Evolutionary conservation across 2,113 vertebrate genomes (phyloP), one percentile per base, ranked within the genome.

Genomic region (Herpetotheres cachinnans): DNA sequence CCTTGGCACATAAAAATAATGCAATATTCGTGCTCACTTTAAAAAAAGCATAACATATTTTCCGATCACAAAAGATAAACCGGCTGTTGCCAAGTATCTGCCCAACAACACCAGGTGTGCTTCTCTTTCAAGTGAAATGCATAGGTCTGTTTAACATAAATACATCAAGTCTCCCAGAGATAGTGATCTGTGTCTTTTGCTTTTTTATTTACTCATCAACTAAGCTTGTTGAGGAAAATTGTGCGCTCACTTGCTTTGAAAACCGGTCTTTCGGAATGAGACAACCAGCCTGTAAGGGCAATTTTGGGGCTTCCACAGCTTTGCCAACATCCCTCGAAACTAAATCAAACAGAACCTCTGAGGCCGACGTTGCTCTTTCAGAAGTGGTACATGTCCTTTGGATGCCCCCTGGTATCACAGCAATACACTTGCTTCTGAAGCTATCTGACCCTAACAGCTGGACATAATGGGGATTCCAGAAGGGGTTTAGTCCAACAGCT

Each of bases 361-460:
- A 82, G 76, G 61, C 26, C 42, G 16, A 8, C 2, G 10, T 5
- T 84, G 83, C 47, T 92, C 65, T 73, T 74, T 77, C 82, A 42
- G 80, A 71, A 94, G 58, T 6, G 58, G 40, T 21, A 36, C 0
- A 1, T 83, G 73, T 67, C 85, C 84, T 93, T 1, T 56, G 79
- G 91, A 86, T 29, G 52, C 30, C 71, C 79, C 29, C 30, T 3
- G 14, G 38, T 59, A 78, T 11, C 4, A 22, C 79, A 90, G 96
- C 92, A 78, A 36, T 69, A 81, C 84, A 66, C 95, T 98, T 91
- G 93, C 81, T 96, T 58, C 93, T 85, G 91, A 91, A 95, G 97
- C 95, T 93, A 98, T 98, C 96, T 96, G 97, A 98, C 97, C 86
- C 95, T 90, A 98, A 98, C 99, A 99, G 98, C 98, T 98, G 98